A percentile compares a stretch with the other conserved stretches of the same genome.
phyloP scores from a whole-genome alignment of 2,797 vertebrate genomes.

The Austrolebias charrua region DNA sequence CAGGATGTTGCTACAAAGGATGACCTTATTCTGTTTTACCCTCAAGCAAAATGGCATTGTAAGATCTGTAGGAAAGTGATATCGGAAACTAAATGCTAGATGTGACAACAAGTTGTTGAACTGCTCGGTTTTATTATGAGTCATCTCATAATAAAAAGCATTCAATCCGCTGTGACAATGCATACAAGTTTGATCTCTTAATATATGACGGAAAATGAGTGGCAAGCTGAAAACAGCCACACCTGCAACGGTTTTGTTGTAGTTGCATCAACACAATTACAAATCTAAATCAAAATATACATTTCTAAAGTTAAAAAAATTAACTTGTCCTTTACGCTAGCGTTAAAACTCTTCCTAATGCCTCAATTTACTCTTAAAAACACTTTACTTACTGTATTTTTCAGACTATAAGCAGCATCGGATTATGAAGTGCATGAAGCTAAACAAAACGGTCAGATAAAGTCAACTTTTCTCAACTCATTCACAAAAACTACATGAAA shows the following conservation, averaged over 20 bases:
- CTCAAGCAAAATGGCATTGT: conserved; percentile 28
- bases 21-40: conserved; percentile 28
- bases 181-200: conserved; percentile 6
- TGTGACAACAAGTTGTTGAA: conserved; percentile 40
- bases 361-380: conserved; percentile 23
- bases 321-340: conserved; percentile 7
- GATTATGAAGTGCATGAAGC: too few relatives aligned
- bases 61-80: conserved; percentile 2
- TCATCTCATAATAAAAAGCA: conserved; percentile 33
- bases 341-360: conserved; percentile 23
- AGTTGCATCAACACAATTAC: conserved; percentile 14
- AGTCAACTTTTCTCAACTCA: too few relatives aligned
- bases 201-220: conserved; percentile 23
- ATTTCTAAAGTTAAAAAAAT: not conserved
- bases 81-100: conserved; percentile 34
- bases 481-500: too few relatives aligned
- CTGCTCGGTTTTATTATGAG: not conserved
- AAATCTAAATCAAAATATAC: not conserved
- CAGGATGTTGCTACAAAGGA: conserved; percentile 46
- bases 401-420: too few relatives aligned
- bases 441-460: too few relatives aligned
- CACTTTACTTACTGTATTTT: not conserved
- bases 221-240: conserved; percentile 13
- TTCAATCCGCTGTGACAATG: conserved; percentile 3
- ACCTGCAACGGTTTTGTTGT: conserved; percentile 17